Conservation (phyloP, 2,113 vertebrate genomes). For the Clupea harengus region DNA sequence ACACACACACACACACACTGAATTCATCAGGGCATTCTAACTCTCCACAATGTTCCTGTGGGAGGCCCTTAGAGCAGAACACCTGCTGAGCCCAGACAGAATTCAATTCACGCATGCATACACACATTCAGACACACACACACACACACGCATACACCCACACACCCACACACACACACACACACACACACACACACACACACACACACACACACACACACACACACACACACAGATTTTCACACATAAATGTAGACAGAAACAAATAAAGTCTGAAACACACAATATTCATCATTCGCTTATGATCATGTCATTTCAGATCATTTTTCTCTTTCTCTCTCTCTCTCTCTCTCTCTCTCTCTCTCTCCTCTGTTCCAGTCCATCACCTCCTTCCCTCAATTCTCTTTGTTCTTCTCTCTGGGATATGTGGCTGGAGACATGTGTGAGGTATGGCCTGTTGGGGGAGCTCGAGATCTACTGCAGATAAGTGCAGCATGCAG, state of each 20-base stretch:
- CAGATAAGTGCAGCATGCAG: background rate
- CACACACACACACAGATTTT: background rate
- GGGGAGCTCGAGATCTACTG: conserved; percentile 61
- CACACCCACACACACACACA: background rate
- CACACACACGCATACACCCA: conserved; percentile 2
- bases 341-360: conserved; percentile 14
- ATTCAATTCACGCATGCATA: background rate
- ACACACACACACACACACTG: background rate
- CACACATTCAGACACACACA: conserved; percentile 26
- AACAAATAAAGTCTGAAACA: conserved; percentile 7
- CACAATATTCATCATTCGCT: background rate
- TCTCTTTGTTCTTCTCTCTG: background rate
- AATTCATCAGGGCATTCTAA: background rate
- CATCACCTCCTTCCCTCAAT: background rate
- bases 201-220: background rate
- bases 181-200: background rate
- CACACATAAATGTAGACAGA: background rate
- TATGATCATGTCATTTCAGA: background rate
- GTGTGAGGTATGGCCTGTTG: conserved; percentile 43
- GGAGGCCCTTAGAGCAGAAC: conserved; percentile 63
- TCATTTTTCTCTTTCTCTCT: background rate
- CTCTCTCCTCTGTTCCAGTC: background rate
- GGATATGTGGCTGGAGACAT: background rate
- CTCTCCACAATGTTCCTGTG: conserved; percentile 26
- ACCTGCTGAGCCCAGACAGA: conserved; percentile 53